These are phyloP conservation scores for Caenorhabditis afra DNA, from an alignment of 2,888 invertebrate species.

Conservation along the genomic window DNA sequence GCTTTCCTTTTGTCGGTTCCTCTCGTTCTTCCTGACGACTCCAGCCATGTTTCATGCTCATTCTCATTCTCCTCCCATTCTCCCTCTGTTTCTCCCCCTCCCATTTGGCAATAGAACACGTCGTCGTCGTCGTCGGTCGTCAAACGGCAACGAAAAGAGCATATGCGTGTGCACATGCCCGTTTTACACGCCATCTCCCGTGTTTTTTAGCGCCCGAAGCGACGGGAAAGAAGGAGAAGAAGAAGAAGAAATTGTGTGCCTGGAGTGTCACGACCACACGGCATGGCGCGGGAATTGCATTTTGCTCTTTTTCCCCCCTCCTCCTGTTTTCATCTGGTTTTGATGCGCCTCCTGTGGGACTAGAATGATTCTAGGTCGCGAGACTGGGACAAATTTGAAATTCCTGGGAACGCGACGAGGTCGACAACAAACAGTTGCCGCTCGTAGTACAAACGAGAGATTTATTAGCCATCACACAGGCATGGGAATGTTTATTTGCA, in stretches of 20 bases:
- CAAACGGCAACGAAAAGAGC: background rate
- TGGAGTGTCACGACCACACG: conserved; percentile 18
- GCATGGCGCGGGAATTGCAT: conserved; percentile 38
- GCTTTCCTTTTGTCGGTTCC: background rate
- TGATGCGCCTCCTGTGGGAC: too few relatives aligned
- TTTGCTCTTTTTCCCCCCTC: conserved; percentile 17
- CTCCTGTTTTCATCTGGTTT: background rate
- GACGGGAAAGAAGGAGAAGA: too few relatives aligned
- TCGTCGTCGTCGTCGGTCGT: too few relatives aligned
- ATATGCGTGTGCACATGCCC: conserved; percentile 38
- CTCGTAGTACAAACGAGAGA: conserved; percentile 5
- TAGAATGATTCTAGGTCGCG: background rate
- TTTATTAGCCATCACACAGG: conserved; percentile 23
- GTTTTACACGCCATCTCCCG: conserved; percentile 43
- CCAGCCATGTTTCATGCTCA: conserved; percentile 20
- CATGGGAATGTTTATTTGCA: conserved; percentile 35
- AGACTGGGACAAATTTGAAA: conserved; percentile 11
- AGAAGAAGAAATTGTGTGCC: conserved; percentile 23
- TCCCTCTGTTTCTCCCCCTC: conserved; percentile 13
- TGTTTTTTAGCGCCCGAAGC: conserved; percentile 26
- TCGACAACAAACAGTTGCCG: conserved; percentile 27
- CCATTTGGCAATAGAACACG: conserved; percentile 12
- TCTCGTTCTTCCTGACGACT: background rate
- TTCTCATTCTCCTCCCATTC: conserved; percentile 26
- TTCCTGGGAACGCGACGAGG: background rate